Evolutionary conservation across 2,888 invertebrate genomes (phyloP).

Genomic region (Xanthorhoe spadicearia): DNA sequence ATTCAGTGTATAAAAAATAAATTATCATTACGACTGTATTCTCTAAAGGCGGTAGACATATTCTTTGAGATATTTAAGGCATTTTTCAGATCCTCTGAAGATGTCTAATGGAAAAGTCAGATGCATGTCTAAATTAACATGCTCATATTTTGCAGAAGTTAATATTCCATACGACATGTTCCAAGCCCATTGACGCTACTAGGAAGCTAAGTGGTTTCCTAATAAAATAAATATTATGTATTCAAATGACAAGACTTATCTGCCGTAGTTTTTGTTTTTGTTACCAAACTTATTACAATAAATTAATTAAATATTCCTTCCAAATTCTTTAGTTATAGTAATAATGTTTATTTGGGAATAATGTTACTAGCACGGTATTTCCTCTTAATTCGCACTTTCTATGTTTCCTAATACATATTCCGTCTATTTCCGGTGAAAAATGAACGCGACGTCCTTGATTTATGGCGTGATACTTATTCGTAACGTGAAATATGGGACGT

Average conservation of each 20-base stretch:
- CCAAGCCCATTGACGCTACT: no score
- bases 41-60: no score
- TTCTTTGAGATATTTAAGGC: no score
- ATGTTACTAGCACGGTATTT: conserved; percentile 52
- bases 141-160: no score
- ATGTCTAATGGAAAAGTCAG: no score
- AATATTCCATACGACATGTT: no score
- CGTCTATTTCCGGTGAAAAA: conserved; percentile 43
- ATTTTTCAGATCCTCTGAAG: no score
- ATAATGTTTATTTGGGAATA: conserved; percentile 33
- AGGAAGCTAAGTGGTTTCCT: no score
- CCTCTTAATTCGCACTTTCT: conserved; percentile 38
- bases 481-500: conserved; percentile 45
- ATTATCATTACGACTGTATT: no score
- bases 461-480: conserved; percentile 47
- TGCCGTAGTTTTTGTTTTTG: neutral
- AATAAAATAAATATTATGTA: no score
- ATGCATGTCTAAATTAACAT: no score
- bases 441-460: conserved; percentile 61
- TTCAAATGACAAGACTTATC: no score
- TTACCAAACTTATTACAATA: neutral
- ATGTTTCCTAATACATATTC: neutral
- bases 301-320: neutral
- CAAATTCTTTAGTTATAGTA: neutral
- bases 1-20: neutral